Percentiles rank a stretch among this genome's conserved stretches.
These are phyloP conservation scores for Eubasilissa regina DNA, from an alignment of 1,140 invertebrate genomes.

Conservation along the genomic window DNA sequence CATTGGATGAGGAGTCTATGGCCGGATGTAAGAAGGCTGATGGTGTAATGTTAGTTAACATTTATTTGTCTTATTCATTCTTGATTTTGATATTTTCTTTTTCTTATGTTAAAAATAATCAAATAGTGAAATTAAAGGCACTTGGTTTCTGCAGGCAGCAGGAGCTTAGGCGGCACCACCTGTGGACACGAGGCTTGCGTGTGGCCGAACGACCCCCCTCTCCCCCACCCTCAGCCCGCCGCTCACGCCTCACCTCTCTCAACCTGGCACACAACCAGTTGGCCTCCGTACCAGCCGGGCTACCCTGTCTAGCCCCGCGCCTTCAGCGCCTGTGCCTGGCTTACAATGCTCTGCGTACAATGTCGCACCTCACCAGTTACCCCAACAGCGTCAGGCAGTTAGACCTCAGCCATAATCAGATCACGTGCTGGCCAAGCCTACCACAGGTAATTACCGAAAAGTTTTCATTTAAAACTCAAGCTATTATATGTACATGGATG, in stretches of 20 bases:
- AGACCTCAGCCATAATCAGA: conserved; percentile 94
- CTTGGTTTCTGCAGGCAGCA: conserved; percentile 64
- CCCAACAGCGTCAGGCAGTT: conserved; percentile 91
- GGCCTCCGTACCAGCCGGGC: conserved; percentile 85
- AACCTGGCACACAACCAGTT: conserved; percentile 95
- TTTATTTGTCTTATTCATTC: not conserved
- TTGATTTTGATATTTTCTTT: conserved; percentile 54
- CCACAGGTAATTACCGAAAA: conserved; percentile 70
- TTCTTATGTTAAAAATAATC: not conserved
- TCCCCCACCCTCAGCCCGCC: conserved; percentile 65
- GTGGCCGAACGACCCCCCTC: conserved; percentile 77
- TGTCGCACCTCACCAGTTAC: conserved; percentile 93
- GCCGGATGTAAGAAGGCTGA: conserved; percentile 55
- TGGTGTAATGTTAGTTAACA: conserved; percentile 53
- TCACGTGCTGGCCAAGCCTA: conserved; percentile 89
- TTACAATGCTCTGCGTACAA: conserved; percentile 86
- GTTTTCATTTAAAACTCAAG: not conserved
- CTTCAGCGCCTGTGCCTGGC: conserved; percentile 92
- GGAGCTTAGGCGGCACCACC: conserved; percentile 79
- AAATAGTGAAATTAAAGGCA: not conserved
- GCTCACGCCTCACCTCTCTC: conserved; percentile 79
- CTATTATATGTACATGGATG: not conserved
- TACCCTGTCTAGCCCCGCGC: conserved; percentile 91
- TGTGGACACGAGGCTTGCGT: conserved; percentile 81
- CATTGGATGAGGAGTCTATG: conserved; percentile 50